phyloP scores from a whole-genome alignment of 2,888 invertebrate genomes.

The Drosophila aldrichi region DNA sequence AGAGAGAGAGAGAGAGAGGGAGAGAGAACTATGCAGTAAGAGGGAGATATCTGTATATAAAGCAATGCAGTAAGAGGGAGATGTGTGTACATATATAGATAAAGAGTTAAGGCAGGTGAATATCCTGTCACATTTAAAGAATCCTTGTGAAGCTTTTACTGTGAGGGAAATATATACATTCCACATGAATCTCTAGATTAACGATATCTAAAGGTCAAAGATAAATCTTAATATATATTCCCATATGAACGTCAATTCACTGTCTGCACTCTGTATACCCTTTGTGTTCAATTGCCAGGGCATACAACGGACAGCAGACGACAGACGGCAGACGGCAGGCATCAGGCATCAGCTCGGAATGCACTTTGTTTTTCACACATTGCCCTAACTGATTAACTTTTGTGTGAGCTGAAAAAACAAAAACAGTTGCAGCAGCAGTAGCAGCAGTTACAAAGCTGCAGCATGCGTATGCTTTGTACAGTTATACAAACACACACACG shows the following conservation, averaged over 20 bases:
- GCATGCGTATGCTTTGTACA: slow-evolving; percentile 65
- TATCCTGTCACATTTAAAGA: no score
- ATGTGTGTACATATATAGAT: no score
- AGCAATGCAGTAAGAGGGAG: no score
- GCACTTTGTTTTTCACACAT: slow-evolving; percentile 84
- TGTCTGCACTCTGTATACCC: not conserved
- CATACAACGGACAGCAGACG: not conserved
- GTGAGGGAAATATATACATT: no score
- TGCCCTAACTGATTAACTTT: slow-evolving; percentile 80
- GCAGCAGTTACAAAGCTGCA: slow-evolving; percentile 26
- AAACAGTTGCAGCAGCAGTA: slow-evolving; percentile 14
- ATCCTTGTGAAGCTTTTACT: no score
- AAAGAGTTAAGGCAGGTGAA: no score
- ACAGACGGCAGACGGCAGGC: not conserved
- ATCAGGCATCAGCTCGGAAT: slow-evolving; percentile 57
- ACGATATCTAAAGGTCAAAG: no score
- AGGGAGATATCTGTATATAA: no score
- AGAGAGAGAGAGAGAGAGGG: no score
- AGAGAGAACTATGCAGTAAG: no score
- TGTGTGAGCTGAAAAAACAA: slow-evolving; percentile 68
- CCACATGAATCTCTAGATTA: no score
- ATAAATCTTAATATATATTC: no score
- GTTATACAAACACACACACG: slow-evolving; percentile 35
- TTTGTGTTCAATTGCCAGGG: not conserved
- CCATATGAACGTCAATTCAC: not conserved